These are phyloP conservation scores for Gasterosteus nipponicus DNA, from an alignment of 2,113 vertebrate species.

Conservation along the genomic window DNA sequence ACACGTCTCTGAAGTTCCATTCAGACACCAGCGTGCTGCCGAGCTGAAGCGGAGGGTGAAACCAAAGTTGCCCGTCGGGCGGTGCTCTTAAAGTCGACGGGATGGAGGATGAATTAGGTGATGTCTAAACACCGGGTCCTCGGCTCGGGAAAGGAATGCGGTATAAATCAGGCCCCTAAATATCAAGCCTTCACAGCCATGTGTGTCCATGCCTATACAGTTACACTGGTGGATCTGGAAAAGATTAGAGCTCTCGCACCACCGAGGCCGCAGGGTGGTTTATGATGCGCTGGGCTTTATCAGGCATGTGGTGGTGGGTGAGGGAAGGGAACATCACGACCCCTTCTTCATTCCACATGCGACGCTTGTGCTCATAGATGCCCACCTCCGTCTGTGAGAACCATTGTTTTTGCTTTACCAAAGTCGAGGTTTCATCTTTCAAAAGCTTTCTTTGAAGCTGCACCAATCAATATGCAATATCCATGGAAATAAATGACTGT, in stretches of 20 bases:
- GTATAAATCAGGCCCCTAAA: constrained; percentile 61
- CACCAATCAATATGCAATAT: too few species aligned
- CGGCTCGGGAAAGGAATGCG: constrained; percentile 40
- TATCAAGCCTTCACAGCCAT: constrained; percentile 33
- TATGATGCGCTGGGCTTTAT: constrained; percentile 45
- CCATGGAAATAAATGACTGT: not conserved
- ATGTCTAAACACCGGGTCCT: constrained; percentile 56
- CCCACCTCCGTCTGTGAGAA: not conserved
- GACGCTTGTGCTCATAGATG: constrained; percentile 18
- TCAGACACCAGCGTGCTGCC: constrained; percentile 43
- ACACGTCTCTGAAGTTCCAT: constrained; percentile 52
- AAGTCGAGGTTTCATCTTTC: not conserved
- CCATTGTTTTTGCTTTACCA: not conserved
- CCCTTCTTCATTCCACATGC: constrained; percentile 38
- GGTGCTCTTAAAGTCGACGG: constrained; percentile 41
- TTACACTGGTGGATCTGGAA: constrained; percentile 68
- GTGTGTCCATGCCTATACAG: constrained; percentile 48
- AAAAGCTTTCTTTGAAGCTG: not conserved
- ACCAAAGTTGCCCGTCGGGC: constrained; percentile 32
- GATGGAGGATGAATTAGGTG: constrained; percentile 66
- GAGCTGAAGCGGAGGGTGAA: constrained; percentile 48
- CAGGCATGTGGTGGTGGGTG: constrained; percentile 25
- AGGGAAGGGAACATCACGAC: constrained; percentile 28
- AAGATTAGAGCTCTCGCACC: constrained; percentile 60
- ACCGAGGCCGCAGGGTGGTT: constrained; percentile 41